phyloP scores from a whole-genome alignment of 2,113 vertebrate species.

The Phycodurus eques region DNA sequence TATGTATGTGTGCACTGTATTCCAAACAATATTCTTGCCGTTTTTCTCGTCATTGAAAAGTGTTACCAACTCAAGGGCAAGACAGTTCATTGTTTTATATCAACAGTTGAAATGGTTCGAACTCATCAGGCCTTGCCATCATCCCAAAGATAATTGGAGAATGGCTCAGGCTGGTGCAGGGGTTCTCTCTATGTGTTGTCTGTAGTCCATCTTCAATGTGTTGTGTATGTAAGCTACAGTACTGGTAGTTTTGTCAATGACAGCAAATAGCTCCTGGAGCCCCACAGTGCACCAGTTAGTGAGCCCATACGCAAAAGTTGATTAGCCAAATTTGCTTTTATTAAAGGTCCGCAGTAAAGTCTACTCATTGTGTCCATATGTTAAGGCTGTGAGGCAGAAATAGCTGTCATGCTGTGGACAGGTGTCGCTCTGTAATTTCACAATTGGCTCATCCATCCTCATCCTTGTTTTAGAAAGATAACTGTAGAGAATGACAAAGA shows the following conservation, averaged over 20 bases:
- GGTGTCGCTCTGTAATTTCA: conserved; percentile 36
- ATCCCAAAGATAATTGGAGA: conserved; percentile 68
- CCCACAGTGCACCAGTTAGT: conserved; percentile 68
- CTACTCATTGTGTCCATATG: conserved; percentile 56
- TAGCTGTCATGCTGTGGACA: conserved; percentile 45
- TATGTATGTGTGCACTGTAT: conserved; percentile 7
- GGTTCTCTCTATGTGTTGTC: conserved; percentile 25
- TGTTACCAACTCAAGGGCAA: conserved; percentile 30
- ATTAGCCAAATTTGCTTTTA: conserved; percentile 71
- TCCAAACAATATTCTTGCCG: conserved; percentile 1
- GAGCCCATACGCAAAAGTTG: conserved; percentile 70
- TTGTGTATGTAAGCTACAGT: conserved; percentile 38
- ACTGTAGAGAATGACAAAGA: conserved; percentile 2
- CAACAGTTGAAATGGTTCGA: conserved; percentile 40
- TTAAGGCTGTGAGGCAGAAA: conserved; percentile 59
- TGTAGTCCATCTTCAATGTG: conserved; percentile 45
- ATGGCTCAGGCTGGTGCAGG: conserved; percentile 50
- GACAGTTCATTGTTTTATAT: conserved; percentile 37
- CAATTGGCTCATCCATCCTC: conserved; percentile 11
- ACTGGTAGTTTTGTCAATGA: conserved; percentile 61
- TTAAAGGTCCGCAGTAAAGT: conserved; percentile 69
- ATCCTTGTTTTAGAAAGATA: conserved; percentile 12
- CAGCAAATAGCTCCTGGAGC: conserved; percentile 61
- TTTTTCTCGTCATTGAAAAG: conserved; percentile 30
- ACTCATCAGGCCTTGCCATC: conserved; percentile 58